phyloP scores from a whole-genome alignment of 1,140 invertebrate genomes.

The Leptinotarsa texana region DNA sequence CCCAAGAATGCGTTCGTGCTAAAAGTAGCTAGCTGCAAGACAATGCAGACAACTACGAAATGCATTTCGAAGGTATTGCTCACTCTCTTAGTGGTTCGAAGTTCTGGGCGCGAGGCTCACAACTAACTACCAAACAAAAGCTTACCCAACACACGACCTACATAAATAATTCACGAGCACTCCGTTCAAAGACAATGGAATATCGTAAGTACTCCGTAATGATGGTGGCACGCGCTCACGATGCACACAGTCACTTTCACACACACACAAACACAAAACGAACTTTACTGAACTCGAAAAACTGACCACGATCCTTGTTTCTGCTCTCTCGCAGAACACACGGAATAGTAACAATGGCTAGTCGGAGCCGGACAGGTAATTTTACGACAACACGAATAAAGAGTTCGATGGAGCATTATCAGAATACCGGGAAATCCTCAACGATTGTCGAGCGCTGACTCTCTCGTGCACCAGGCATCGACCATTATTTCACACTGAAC shows the following conservation, averaged over 20 bases:
- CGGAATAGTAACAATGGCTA: neutral
- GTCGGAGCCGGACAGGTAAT: conserved; percentile 1
- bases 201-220: neutral
- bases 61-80: too few species aligned
- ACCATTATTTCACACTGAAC: neutral
- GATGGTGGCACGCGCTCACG: neutral
- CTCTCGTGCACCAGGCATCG: neutral
- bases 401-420: conserved; percentile 2
- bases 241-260: conserved; percentile 5
- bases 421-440: conserved; percentile 2
- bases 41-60: too few species aligned
- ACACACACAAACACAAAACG: neutral
- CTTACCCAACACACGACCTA: conserved; percentile 7
- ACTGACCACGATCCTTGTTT: neutral
- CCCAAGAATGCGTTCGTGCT: too few species aligned
- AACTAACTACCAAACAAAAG: neutral
- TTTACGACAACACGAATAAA: neutral
- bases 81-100: too few species aligned
- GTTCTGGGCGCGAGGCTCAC: too few species aligned
- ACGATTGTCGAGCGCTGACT: neutral
- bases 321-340: neutral
- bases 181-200: neutral
- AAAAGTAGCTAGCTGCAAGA: too few species aligned
- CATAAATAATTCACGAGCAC: conserved; percentile 2
- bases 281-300: conserved; percentile 8